phyloP scores from a whole-genome alignment of 2,113 vertebrate genomes.

The Brachirus orientalis region DNA sequence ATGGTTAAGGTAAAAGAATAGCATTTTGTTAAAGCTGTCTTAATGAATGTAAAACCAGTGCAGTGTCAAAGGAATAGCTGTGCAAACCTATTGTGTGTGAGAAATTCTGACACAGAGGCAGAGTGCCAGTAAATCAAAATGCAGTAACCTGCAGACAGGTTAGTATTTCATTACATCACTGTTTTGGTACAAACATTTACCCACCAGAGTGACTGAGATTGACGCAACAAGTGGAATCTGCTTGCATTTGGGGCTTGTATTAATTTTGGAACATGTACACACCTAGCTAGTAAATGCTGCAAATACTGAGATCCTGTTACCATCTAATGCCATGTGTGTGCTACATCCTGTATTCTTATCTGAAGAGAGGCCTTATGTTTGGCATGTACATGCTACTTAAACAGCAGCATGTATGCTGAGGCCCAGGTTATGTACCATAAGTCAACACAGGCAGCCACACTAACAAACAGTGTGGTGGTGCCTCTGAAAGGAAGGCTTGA shows the following conservation, averaged over 20 bases:
- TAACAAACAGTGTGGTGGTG: constrained; percentile 15
- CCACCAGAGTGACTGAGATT: not conserved
- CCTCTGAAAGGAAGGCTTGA: constrained; percentile 12
- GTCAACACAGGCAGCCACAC: constrained; percentile 31
- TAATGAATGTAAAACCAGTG: too few species aligned
- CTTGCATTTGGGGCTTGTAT: not conserved
- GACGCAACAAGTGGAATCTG: not conserved
- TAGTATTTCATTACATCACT: not conserved
- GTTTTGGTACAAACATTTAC: not conserved
- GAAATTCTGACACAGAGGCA: not conserved
- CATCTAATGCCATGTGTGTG: not conserved
- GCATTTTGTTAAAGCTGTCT: too few species aligned
- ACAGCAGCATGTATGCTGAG: constrained; percentile 28
- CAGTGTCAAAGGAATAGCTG: too few species aligned
- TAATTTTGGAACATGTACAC: not conserved
- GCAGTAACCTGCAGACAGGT: too few species aligned
- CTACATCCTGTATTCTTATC: constrained; percentile 27
- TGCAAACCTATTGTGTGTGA: too few species aligned
- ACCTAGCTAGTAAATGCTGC: not conserved
- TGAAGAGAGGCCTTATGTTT: constrained; percentile 37
- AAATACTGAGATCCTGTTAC: constrained; percentile 17
- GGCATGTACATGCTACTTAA: constrained; percentile 15
- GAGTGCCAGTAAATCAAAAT: not conserved
- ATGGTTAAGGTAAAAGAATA: too few species aligned
- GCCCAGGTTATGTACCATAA: constrained; percentile 20